These are phyloP conservation scores for Nothobranchius kuhntae DNA, from an alignment of 2,113 vertebrate species.

Conservation along the genomic window DNA sequence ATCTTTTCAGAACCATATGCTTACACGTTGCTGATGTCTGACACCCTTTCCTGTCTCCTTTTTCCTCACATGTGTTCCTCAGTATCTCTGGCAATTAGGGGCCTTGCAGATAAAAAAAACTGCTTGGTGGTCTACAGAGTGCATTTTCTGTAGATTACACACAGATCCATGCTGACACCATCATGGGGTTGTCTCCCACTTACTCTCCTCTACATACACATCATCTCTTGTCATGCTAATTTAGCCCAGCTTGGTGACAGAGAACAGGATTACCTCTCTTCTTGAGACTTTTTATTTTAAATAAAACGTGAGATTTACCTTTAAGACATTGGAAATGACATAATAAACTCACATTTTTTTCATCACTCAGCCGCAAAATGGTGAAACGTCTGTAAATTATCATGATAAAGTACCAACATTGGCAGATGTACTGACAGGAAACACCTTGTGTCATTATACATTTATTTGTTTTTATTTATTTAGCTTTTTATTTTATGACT, in stretches of 20 bases:
- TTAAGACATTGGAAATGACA: no score
- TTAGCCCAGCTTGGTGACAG: slow-evolving; percentile 65
- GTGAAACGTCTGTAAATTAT: no score
- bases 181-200: slow-evolving; percentile 38
- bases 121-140: slow-evolving; percentile 31
- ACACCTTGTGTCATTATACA: no score
- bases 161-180: slow-evolving; percentile 46
- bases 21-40: slow-evolving; percentile 62
- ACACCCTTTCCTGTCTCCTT: slow-evolving; percentile 44
- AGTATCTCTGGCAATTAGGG: slow-evolving; percentile 67
- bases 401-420: no score
- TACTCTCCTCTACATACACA: slow-evolving; percentile 31
- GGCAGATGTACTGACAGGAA: no score
- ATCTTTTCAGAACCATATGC: slow-evolving; percentile 60
- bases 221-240: slow-evolving; percentile 62
- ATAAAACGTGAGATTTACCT: no score
- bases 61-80: slow-evolving; percentile 69
- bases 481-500: no score
- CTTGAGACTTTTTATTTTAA: no score
- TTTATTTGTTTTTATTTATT: no score
- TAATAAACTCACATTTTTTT: no score
- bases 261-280: slow-evolving; percentile 54
- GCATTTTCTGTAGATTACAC: slow-evolving; percentile 50
- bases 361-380: no score
- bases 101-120: slow-evolving; percentile 65